A percentile compares a stretch with the other conserved stretches of the same genome.
Conservation (phyloP, 2,797 vertebrate species). For the Rachycentron canadum region DNA sequence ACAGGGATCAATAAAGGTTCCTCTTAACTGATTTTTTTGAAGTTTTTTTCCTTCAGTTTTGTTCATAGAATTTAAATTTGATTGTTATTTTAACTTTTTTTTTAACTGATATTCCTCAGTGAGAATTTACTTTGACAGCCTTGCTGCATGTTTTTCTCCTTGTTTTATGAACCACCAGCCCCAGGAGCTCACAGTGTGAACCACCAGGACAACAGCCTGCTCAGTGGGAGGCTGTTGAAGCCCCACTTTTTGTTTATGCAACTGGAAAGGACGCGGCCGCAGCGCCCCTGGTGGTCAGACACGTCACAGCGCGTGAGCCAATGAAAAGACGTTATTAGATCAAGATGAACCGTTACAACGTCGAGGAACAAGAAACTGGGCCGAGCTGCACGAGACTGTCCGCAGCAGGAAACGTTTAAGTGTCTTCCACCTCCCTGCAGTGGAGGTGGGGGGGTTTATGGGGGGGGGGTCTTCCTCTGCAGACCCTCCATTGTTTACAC, state of each 20-base stretch:
- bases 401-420: too few relatives aligned
- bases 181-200: accelerated
- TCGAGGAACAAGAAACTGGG: too few relatives aligned
- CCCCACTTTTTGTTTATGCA: slow-evolving; percentile 13
- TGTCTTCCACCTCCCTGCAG: too few relatives aligned
- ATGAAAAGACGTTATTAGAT: not conserved
- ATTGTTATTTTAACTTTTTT: too few relatives aligned
- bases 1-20: too few relatives aligned
- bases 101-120: too few relatives aligned
- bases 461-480: not conserved
- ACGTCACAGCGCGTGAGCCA: accelerated
- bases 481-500: slow-evolving; percentile 43
- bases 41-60: too few relatives aligned
- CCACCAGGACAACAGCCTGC: not conserved
- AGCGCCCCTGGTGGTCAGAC: slow-evolving; percentile 34
- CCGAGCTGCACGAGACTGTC: too few relatives aligned
- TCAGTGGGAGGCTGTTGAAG: not conserved
- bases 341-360: too few relatives aligned
- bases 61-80: too few relatives aligned
- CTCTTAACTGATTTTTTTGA: too few relatives aligned
- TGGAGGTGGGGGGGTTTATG: not conserved
- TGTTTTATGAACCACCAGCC: accelerated
- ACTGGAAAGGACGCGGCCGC: accelerated
- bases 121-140: too few relatives aligned
- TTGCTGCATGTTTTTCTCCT: not conserved